phyloP scores from a whole-genome alignment of 1,140 invertebrate genomes.

The Brachionus plicatilis region DNA sequence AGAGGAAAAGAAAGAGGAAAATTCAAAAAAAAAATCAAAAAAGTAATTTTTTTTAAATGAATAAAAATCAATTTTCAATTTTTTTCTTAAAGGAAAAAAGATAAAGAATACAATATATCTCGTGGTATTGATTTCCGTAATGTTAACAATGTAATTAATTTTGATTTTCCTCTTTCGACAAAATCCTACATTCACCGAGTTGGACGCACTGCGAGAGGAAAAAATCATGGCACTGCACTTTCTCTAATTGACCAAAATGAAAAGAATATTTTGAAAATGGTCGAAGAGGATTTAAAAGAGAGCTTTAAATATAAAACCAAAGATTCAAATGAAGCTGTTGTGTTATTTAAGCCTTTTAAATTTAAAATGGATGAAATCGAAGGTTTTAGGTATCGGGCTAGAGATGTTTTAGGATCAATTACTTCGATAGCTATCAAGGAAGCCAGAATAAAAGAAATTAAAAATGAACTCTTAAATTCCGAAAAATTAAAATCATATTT shows the following conservation, averaged over 20 bases:
- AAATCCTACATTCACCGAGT: slow-evolving; percentile 88
- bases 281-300: slow-evolving; percentile 66
- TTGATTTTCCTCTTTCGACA: slow-evolving; percentile 84
- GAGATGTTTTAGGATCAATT: slow-evolving; percentile 85
- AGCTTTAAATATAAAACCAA: slow-evolving; percentile 44
- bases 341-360: slow-evolving; percentile 71
- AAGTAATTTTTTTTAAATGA: slow-evolving; percentile 3
- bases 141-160: slow-evolving; percentile 94
- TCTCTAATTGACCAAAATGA: slow-evolving; percentile 85
- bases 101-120: slow-evolving; percentile 65
- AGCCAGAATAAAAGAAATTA: slow-evolving; percentile 89
- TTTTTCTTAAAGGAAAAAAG: slow-evolving; percentile 57
- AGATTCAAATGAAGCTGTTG: slow-evolving; percentile 40
- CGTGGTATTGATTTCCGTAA: slow-evolving; percentile 95
- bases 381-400: slow-evolving; percentile 82
- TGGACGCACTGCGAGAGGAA: slow-evolving; percentile 83
- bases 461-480: slow-evolving; percentile 83
- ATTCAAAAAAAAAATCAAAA: slow-evolving; percentile 61
- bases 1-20: slow-evolving; percentile 32
- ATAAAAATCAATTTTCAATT: too few relatives aligned
- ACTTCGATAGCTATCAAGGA: slow-evolving; percentile 85
- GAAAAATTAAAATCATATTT: slow-evolving; percentile 74
- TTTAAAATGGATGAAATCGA: slow-evolving; percentile 92
- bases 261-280: slow-evolving; percentile 66
- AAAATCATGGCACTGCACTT: slow-evolving; percentile 82